Conservation (phyloP, 2,888 invertebrate genomes). For the Eupelmus urozonus region DNA sequence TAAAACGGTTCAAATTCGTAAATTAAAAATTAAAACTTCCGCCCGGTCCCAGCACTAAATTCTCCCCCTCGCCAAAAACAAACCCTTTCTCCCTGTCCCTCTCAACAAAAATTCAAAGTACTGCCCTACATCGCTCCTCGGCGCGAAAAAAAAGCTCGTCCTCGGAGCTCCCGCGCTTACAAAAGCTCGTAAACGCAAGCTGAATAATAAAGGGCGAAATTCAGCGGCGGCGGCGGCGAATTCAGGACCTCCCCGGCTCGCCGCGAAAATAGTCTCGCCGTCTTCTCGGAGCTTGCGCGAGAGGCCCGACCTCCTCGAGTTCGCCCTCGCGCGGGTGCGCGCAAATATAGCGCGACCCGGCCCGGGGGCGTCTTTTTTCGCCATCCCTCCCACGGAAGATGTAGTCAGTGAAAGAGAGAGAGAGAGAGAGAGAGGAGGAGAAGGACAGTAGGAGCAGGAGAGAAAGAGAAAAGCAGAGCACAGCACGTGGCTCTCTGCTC, state of each 20-base stretch:
- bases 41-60: too few relatives aligned
- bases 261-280: slow-evolving; percentile 24
- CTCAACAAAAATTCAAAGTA: too few relatives aligned
- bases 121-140: too few relatives aligned
- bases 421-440: too few relatives aligned
- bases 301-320: slow-evolving; percentile 2
- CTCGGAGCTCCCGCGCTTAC: neutral
- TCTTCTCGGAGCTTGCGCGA: neutral
- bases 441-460: neutral
- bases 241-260: slow-evolving; percentile 18
- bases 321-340: neutral
- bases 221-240: too few relatives aligned
- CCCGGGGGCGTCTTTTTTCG: slow-evolving; percentile 21
- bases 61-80: too few relatives aligned
- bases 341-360: slow-evolving; percentile 37
- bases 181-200: neutral
- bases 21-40: too few relatives aligned
- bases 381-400: too few relatives aligned
- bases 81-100: too few relatives aligned
- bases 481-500: slow-evolving; percentile 62
- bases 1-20: too few relatives aligned
- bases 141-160: too few relatives aligned
- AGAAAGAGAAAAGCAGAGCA: slow-evolving; percentile 25
- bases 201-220: neutral
- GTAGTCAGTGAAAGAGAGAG: too few relatives aligned